Percentiles rank a stretch among this genome's conserved stretches.
Evolutionary conservation across 53 echinoderm and acorn worm genomes (phyloP).

Genomic region (Echinometra lucunter): DNA sequence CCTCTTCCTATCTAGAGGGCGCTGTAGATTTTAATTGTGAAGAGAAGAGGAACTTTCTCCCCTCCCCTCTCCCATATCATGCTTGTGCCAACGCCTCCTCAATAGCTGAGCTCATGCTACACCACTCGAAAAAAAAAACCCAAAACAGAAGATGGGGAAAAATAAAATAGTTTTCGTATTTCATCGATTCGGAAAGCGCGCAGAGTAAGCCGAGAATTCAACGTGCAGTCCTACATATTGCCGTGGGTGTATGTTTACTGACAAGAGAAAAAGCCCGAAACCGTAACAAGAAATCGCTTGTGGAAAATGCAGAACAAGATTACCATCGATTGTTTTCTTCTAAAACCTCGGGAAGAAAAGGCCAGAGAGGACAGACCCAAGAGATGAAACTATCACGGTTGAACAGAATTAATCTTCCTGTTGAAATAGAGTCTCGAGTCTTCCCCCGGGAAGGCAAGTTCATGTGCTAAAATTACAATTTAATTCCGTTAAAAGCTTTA

Average conservation of each 20-base stretch:
- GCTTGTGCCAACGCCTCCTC: too few species aligned
- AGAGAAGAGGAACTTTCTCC: too few species aligned
- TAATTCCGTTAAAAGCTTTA: slow-evolving; percentile 64
- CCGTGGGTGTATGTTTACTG: not conserved
- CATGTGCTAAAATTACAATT: slow-evolving; percentile 65
- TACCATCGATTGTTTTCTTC: slow-evolving; percentile 15
- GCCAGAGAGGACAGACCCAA: not conserved
- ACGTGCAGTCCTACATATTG: not conserved
- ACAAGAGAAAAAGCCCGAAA: not conserved
- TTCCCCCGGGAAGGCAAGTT: not conserved
- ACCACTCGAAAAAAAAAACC: too few species aligned
- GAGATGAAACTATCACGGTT: not conserved
- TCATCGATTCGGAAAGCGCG: not conserved
- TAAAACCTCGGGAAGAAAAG: not conserved
- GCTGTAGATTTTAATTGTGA: too few species aligned
- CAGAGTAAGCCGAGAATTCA: not conserved
- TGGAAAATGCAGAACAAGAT: not conserved
- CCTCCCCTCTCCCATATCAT: too few species aligned
- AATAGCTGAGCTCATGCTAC: too few species aligned
- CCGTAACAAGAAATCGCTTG: not conserved
- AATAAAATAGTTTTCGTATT: not conserved
- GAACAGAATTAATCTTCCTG: not conserved
- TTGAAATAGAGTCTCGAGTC: slow-evolving; percentile 24
- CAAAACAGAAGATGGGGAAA: too few species aligned
- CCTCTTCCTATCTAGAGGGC: too few species aligned